Evolutionary conservation across 2,888 invertebrate species (phyloP), one percentile per base, ranked within the genome.

Genomic region (Drosophila cognata): DNA sequence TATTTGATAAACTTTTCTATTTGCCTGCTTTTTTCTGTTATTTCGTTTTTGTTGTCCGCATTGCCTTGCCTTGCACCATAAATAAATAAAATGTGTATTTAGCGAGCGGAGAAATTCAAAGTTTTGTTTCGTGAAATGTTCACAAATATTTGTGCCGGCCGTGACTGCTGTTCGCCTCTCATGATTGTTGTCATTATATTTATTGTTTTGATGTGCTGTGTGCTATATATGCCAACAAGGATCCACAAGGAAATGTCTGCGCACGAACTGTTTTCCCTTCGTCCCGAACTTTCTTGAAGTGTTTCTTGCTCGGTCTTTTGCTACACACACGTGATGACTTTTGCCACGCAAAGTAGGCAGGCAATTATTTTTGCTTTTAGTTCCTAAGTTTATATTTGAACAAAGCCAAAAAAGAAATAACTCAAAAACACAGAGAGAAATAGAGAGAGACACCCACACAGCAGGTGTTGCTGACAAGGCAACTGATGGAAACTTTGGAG

Each of bases 1-100:
- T 84, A 88, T 83, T 74, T 82, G 82, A 85, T 85, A 67, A 73
- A 72, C 48, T 77, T 67, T 59, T 35, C n/a, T 48, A 57, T 33
- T 43, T 50, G 33, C 29, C n/a, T 8, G 29, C 21, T 13, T 31
- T 48, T 13, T 29, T 1, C 11, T 38, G 25, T 48, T 21, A 25
- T 5, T 43, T 35, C 28, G 21, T 21, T 35, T 31, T 18, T 28
- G 56, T 28, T 38, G 7, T 41, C 28, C 55, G n/a, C n/a, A 10
- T 28, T 50, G 28, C 50, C 50, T 18, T 38, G n/a, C 28, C 28
- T n/a, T 67, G 21, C 43, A 59, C 57, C 75, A 78, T 75, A 85
- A 80, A 80, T 85, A 80, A 88, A 80, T 80, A 84, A 80, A 82
- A 72, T 85, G 72, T 67, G 71, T 77, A 80, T 68, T 84, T 82